Conservation (phyloP, 2,888 invertebrate genomes). For the Rambutsinella grinnellia region DNA sequence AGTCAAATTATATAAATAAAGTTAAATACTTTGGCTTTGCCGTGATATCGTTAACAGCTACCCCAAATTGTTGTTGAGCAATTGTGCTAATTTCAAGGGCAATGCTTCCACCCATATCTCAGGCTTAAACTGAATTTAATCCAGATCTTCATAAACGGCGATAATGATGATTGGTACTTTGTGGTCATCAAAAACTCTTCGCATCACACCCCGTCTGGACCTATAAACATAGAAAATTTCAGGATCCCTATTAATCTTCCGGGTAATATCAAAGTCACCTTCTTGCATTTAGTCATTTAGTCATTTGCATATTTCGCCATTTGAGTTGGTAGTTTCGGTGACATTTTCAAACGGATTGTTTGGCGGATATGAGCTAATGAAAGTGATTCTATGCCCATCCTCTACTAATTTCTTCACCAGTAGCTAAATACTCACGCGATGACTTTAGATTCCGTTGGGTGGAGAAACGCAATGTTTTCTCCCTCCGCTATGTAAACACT, state of each 20-base stretch:
- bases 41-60: slow-evolving; percentile 39
- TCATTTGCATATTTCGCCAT: slow-evolving; percentile 26
- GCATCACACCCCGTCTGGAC: slow-evolving; percentile 25
- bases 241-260: slow-evolving; percentile 13
- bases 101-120: slow-evolving; percentile 73
- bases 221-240: slow-evolving; percentile 29
- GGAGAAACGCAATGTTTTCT: slow-evolving; percentile 25
- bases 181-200: slow-evolving; percentile 67
- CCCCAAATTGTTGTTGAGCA: slow-evolving; percentile 68
- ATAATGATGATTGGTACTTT: slow-evolving; percentile 74
- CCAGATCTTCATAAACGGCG: slow-evolving; percentile 68
- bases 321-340: slow-evolving; percentile 32
- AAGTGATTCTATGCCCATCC: slow-evolving; percentile 56
- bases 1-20: background rate
- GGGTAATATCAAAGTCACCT: slow-evolving; percentile 30
- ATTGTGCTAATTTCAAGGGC: slow-evolving; percentile 73
- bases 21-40: slow-evolving; percentile 33
- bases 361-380: slow-evolving; percentile 43
- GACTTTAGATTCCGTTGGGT: slow-evolving; percentile 48
- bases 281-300: slow-evolving; percentile 27
- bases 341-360: slow-evolving; percentile 28
- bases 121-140: slow-evolving; percentile 71
- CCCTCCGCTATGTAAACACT: slow-evolving; percentile 12
- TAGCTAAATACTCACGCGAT: slow-evolving; percentile 54
- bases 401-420: slow-evolving; percentile 44